Evolutionary conservation across 2,113 vertebrate genomes (phyloP).

Genomic region (Halichoeres trimaculatus): DNA sequence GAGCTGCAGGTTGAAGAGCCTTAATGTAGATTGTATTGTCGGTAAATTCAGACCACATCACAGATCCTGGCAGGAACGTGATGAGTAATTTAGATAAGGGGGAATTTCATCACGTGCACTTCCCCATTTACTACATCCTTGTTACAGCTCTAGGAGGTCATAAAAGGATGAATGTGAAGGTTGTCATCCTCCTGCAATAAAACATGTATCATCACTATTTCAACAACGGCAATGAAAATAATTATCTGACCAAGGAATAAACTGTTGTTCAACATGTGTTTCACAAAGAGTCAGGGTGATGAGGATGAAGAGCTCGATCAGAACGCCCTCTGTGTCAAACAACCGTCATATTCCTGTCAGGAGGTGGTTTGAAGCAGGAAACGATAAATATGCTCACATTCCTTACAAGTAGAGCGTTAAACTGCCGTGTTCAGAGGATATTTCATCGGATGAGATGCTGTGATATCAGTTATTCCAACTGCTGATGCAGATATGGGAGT

Average conservation of each 20-base stretch:
- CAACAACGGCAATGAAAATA: too few species aligned
- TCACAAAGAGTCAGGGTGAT: too few species aligned
- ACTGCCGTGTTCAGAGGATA: neutral
- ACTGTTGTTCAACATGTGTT: too few species aligned
- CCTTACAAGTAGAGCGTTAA: neutral
- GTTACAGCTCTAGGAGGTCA: too few species aligned
- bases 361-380: neutral
- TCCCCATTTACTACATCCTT: too few species aligned
- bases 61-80: neutral
- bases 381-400: neutral
- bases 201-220: too few species aligned
- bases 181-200: too few species aligned
- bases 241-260: too few species aligned
- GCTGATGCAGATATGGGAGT: neutral
- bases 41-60: neutral
- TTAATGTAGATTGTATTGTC: neutral
- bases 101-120: neutral
- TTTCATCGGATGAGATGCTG: neutral
- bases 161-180: too few species aligned
- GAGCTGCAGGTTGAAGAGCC: too few species aligned
- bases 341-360: conserved; percentile 12
- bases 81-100: neutral
- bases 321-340: neutral
- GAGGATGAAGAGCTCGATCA: neutral
- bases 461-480: neutral